phyloP scores from a whole-genome alignment of 2,113 vertebrate species.

The Alethe castanea region DNA sequence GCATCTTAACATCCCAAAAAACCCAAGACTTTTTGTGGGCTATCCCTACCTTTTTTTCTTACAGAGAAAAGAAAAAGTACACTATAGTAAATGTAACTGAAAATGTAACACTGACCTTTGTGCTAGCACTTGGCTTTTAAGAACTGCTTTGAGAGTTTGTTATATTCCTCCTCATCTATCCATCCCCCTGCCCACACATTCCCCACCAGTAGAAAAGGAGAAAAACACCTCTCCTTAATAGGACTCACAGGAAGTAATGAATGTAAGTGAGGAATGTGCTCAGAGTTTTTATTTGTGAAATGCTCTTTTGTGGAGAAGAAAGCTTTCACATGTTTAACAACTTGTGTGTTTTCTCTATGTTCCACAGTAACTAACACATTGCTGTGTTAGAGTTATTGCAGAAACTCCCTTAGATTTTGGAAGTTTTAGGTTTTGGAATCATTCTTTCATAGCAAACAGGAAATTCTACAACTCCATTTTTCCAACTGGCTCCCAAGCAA shows the following conservation, averaged over 20 bases:
- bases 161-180: background rate
- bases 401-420: background rate
- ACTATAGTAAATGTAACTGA: background rate
- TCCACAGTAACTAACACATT: background rate
- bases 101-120: background rate
- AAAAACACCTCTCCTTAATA: background rate
- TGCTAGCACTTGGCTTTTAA: background rate
- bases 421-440: background rate
- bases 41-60: background rate
- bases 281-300: background rate
- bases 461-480: background rate
- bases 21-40: background rate
- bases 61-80: too few species aligned
- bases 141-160: background rate
- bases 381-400: background rate
- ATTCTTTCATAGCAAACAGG: background rate
- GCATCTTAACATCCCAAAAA: background rate
- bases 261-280: background rate
- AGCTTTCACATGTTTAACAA: background rate
- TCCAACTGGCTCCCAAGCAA: background rate
- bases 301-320: background rate
- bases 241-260: background rate
- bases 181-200: background rate
- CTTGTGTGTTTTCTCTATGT: accelerated
- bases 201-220: background rate